Conservation (phyloP, 2,888 invertebrate species). For the Drosophila yooni region DNA sequence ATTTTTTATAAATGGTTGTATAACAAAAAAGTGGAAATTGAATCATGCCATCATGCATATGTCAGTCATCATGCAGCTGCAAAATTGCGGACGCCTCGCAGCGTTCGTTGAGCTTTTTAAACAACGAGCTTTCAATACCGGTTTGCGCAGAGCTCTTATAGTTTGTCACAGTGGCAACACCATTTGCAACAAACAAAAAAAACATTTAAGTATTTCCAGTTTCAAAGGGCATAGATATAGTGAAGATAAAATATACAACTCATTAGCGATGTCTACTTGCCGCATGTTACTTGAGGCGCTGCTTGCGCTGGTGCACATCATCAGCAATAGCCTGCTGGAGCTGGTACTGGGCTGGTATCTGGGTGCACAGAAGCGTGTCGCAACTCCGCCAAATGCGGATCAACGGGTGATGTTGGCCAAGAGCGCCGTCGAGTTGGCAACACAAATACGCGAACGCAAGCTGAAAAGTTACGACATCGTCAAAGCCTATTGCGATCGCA, state of each 20-base stretch:
- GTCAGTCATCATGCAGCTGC: constrained; percentile 1
- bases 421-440: constrained; percentile 89
- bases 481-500: constrained; percentile 90
- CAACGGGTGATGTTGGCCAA: constrained; percentile 85
- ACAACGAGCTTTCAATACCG: constrained; percentile 4
- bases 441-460: constrained; percentile 88
- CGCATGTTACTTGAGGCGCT: constrained; percentile 67
- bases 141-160: constrained; percentile 14
- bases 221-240: constrained; percentile 31
- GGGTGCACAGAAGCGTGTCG: constrained; percentile 76
- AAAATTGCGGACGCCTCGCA: not conserved
- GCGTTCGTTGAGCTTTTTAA: not conserved
- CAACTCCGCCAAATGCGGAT: constrained; percentile 62
- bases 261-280: constrained; percentile 65
- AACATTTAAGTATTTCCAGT: not conserved
- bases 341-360: constrained; percentile 79
- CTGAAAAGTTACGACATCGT: constrained; percentile 90
- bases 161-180: constrained; percentile 41
- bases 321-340: constrained; percentile 78
- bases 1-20: not conserved
- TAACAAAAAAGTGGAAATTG: not conserved
- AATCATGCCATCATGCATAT: not conserved
- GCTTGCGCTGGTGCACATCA: constrained; percentile 72
- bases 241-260: not conserved
- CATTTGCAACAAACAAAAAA: not conserved